Conservation (phyloP, 2,888 invertebrate species). For the Ceramica pisi region DNA sequence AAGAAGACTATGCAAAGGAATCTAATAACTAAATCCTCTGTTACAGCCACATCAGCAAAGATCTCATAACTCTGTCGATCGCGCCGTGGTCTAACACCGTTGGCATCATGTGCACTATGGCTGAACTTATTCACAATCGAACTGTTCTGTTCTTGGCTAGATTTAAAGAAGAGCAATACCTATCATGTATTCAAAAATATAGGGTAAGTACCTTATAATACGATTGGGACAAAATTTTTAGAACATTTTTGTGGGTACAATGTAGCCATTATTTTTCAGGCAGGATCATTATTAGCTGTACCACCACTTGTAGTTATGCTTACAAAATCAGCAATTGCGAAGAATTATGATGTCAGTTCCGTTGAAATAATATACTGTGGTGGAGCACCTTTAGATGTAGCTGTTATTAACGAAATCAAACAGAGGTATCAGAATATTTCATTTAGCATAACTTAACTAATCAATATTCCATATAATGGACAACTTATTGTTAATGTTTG, state of each 20-base stretch:
- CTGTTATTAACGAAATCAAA: conserved; percentile 70
- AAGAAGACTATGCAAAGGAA: neutral
- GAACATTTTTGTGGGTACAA: neutral
- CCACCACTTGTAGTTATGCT: conserved; percentile 78
- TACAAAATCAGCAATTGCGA: conserved; percentile 73
- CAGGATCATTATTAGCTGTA: conserved; percentile 70
- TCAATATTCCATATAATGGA: neutral
- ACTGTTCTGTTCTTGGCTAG: conserved; percentile 73
- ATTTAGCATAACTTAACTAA: neutral
- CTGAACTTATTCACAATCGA: conserved; percentile 66
- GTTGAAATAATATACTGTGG: conserved; percentile 75
- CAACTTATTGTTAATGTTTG: neutral
- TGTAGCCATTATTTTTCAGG: conserved; percentile 63
- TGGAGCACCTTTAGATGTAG: conserved; percentile 77
- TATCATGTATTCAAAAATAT: conserved; percentile 78
- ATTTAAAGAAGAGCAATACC: conserved; percentile 76
- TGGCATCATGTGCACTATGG: conserved; percentile 72
- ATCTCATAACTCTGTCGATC: conserved; percentile 67
- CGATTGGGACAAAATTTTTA: neutral
- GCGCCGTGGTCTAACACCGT: conserved; percentile 82
- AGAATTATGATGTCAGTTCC: conserved; percentile 78
- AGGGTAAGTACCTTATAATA: conserved; percentile 69
- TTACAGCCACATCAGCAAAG: conserved; percentile 56
- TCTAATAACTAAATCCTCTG: neutral
- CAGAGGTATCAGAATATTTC: conserved; percentile 68